A percentile compares a stretch with the other conserved stretches of the same genome.
These are phyloP conservation scores for Argentina silus DNA, from an alignment of 2,797 vertebrate genomes.

Conservation along the genomic window DNA sequence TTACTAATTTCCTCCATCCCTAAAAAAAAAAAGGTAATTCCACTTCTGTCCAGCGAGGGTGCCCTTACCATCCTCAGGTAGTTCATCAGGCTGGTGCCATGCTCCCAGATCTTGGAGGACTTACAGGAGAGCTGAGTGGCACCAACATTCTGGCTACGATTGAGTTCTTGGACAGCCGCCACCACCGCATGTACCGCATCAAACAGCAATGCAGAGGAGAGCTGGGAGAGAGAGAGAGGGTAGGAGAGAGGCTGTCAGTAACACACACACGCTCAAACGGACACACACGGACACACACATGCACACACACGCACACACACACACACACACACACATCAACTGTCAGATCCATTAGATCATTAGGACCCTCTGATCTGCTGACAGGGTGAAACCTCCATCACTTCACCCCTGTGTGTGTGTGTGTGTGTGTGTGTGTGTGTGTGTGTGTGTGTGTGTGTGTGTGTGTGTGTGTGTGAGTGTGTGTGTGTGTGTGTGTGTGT, in stretches of 20 bases:
- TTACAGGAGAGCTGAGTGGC: slow-evolving; percentile 96
- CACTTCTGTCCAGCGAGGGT: slow-evolving; percentile 26
- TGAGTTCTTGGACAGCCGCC: slow-evolving; percentile 93
- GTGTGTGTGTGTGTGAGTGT: too few species aligned
- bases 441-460: too few species aligned
- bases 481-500: background rate
- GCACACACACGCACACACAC: slow-evolving; percentile 17
- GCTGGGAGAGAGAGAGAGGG: slow-evolving; percentile 70
- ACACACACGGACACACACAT: background rate
- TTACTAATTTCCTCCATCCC: too few species aligned
- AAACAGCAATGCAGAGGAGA: slow-evolving; percentile 95
- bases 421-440: too few species aligned
- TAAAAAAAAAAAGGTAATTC: too few species aligned
- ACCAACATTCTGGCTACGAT: slow-evolving; percentile 96
- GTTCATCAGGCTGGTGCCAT: slow-evolving; percentile 98
- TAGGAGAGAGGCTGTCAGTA: background rate
- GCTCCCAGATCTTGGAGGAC: slow-evolving; percentile 98
- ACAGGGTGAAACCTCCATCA: slow-evolving; percentile 43
- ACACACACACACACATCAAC: slow-evolving; percentile 26
- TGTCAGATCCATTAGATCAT: slow-evolving; percentile 73
- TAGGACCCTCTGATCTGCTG: slow-evolving; percentile 69
- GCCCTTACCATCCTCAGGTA: slow-evolving; percentile 97
- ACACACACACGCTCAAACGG: background rate
- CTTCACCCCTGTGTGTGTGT: background rate
- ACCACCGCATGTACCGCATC: slow-evolving; percentile 94